phyloP scores from a whole-genome alignment of 2,113 vertebrate genomes.

The Trematomus loennbergii region DNA sequence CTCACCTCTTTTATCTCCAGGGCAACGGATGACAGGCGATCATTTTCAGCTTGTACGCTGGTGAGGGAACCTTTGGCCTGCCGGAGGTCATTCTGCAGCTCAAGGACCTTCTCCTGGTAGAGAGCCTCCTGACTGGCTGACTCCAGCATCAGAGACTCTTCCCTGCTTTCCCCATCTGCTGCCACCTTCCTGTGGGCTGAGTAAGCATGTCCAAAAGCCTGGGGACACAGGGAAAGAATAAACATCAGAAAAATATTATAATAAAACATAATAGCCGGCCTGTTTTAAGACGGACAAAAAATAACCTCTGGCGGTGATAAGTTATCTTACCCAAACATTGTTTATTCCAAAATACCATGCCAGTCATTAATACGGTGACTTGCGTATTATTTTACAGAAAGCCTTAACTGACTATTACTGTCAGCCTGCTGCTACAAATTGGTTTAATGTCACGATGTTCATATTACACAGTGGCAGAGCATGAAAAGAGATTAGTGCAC shows the following conservation, averaged over 20 bases:
- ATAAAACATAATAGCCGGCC: not conserved
- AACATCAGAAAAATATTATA: not conserved
- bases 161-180: constrained; percentile 96
- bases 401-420: not conserved
- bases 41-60: constrained; percentile 92
- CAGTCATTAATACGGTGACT: not conserved
- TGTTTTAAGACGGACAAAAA: constrained; percentile 2
- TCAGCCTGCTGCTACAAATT: not conserved
- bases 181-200: constrained; percentile 97
- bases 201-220: constrained; percentile 97
- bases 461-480: not conserved
- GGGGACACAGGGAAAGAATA: constrained; percentile 4
- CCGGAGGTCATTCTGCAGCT: constrained; percentile 94
- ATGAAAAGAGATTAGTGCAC: not conserved
- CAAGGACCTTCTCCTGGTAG: constrained; percentile 94
- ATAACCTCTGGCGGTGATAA: not conserved
- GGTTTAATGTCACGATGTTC: not conserved
- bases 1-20: constrained; percentile 94
- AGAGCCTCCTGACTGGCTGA: constrained; percentile 97
- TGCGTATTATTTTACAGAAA: not conserved
- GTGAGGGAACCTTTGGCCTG: constrained; percentile 89
- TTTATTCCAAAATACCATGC: constrained; percentile 1
- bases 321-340: not conserved
- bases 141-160: constrained; percentile 96
- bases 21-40: constrained; percentile 89